Evolutionary conservation across 2,797 vertebrate species (phyloP), one percentile per base, ranked within the genome.

Genomic region (Otolemur crassicaudatus): DNA sequence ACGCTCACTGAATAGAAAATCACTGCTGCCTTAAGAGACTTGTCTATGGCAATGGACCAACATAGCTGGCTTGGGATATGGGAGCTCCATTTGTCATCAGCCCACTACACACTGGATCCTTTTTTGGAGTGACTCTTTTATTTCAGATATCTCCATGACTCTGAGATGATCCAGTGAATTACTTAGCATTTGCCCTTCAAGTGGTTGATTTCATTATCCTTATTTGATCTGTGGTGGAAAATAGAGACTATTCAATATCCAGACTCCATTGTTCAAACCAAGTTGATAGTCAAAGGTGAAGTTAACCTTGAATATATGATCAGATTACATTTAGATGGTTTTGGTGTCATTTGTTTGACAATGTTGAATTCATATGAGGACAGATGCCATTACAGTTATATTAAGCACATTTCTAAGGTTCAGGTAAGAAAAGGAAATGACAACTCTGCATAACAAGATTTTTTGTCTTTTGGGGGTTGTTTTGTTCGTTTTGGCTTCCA

Each of bases 221-320:
- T 43, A 79, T 31, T 73, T 69, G 63, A 90, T 94, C 60, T 80
- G 14, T 69, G 80, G 31, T 70, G 65, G 73, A 82, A 93, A 92
- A 70, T 34, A 82, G n/a, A 82, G 34, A 84, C 76, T 79, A 49
- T 86, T 11, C 7, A 69, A 46, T 75, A 53, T 9, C 65, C 5
- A 37, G 3, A 25, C 20, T 87, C 23, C 65, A 80, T 70, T 92
- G 40, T 61, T 85, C 61, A 61, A 94, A 85, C 29, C 49, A 77
- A 82, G 37, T 89, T 70, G 75, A 61, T 61, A 82, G 80, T 69
- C 27, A 76, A 93, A 88, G 46, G 60, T 72, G 92, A 67, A 75
- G 79, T 95, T 87, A 76, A 56, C 22, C 56, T 80, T 40, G 34
- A 60, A 1, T 76, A 14, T 12, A 46, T 8, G 29, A 37, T 83